Evolutionary conservation across 2,888 invertebrate genomes (phyloP), one percentile per base, ranked within the genome.

Genomic region (Dyspetes luteomarginatus): DNA sequence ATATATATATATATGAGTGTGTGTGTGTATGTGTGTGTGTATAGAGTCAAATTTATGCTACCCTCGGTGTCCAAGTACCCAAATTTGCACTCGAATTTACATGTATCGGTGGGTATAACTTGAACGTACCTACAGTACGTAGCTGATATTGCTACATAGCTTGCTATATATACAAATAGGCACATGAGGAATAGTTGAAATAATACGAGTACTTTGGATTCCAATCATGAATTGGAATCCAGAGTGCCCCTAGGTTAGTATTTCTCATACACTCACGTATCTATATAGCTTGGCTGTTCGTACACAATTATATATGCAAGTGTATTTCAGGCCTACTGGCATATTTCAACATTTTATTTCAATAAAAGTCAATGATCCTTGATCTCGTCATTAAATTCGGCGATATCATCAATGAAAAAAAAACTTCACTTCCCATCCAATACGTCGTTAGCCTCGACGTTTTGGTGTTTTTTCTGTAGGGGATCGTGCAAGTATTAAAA

Each of bases 171-270:
- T 65, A n/a, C 5, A 19, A 9, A 9, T 48, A 36, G n/a, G 12
- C 22, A 50, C 19, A 45, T 45, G 56, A 26, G 50, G 5, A 22
- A 52, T 41, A 19, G 15, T 62, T 19, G 48, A 48, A 30, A 55
- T 56, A 26, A 64, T 56, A 56, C 62, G 43, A 69, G 55, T 55
- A 64, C 64, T 69, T 22, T 69, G 19, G 69, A 64, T 52, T 45
- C 17, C 45, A 22, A 43, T n/a, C 45, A 43, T 15, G 36, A 22
- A 4, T 45, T 15, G 56, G 9, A 41, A 22, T 62, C 52, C 28
- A 68, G 41, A 60, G 22, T 45, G 48, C 67, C 17, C 24, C 45
- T 24, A 26, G n/a, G n/a, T n/a, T n/a, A n/a, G n/a, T n/a, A n/a
- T n/a, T n/a, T n/a, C n/a, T n/a, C n/a, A n/a, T n/a, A n/a, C n/a